These are phyloP conservation scores for Nebria brevicollis DNA, from an alignment of 2,888 invertebrate genomes.

Conservation along the genomic window DNA sequence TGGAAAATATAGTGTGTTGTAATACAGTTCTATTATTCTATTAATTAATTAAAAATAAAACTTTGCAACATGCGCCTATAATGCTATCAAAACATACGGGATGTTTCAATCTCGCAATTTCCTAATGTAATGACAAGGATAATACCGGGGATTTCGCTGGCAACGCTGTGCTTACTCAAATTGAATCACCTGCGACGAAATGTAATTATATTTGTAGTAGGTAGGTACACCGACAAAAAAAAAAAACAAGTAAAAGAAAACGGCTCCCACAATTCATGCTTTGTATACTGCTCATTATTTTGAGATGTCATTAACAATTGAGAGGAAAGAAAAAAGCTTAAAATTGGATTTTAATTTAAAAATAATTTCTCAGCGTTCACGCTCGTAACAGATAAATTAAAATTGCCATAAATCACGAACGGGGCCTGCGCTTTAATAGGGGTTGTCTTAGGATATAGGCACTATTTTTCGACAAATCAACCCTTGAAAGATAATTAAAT, in stretches of 20 bases:
- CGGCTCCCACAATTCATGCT: background rate
- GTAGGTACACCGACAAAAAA: background rate
- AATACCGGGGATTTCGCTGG: constrained; percentile 26
- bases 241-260: background rate
- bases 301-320: constrained; percentile 15
- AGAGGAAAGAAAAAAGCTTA: constrained; percentile 11
- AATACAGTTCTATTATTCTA: background rate
- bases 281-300: background rate
- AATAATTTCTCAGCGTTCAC: constrained; percentile 42
- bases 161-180: constrained; percentile 14
- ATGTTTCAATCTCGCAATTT: constrained; percentile 11
- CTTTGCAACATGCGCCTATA: background rate
- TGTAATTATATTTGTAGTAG: constrained; percentile 31
- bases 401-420: constrained; percentile 39
- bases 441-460: background rate
- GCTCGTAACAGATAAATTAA: constrained; percentile 31
- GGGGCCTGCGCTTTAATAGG: background rate
- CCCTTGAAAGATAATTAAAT: background rate
- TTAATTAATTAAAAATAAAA: background rate
- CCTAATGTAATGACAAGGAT: constrained; percentile 31
- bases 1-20: background rate
- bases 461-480: background rate
- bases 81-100: background rate
- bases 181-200: constrained; percentile 34
- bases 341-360: constrained; percentile 46